Evolutionary conservation across 2,113 vertebrate genomes (phyloP).

Genomic region (Silurus meridionalis): DNA sequence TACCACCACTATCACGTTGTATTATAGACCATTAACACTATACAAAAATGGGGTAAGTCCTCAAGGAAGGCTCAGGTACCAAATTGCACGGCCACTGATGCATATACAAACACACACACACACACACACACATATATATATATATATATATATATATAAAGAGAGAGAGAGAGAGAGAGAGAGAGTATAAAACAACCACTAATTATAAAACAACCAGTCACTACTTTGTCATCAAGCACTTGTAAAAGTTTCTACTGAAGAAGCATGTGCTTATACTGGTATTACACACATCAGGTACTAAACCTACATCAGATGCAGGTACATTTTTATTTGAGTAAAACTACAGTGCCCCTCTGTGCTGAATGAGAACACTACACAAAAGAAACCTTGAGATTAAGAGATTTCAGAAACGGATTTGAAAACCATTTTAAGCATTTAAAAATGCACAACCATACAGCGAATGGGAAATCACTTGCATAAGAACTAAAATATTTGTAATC

Average conservation of each 20-base stretch:
- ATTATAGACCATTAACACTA: no score
- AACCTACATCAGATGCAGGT: not conserved
- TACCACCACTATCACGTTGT: no score
- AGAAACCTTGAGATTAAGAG: not conserved
- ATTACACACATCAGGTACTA: not conserved
- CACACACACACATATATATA: no score
- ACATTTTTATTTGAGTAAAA: not conserved
- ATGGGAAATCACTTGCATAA: not conserved
- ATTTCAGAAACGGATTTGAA: not conserved
- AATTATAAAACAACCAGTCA: not conserved
- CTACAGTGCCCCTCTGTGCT: conserved; percentile 22
- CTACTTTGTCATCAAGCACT: not conserved
- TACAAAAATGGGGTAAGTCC: no score
- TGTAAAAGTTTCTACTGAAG: not conserved
- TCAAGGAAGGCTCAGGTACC: no score
- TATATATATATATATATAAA: no score
- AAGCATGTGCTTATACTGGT: not conserved
- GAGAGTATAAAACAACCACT: no score
- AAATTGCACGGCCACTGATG: no score
- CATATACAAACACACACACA: no score
- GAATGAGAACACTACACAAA: not conserved
- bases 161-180: no score
- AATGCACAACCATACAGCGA: not conserved
- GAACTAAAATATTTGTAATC: not conserved
- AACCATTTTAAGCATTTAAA: not conserved